Percentiles rank a stretch among this genome's conserved stretches.
Evolutionary conservation across 2,113 vertebrate species (phyloP).

Genomic region (Numenius arquata): DNA sequence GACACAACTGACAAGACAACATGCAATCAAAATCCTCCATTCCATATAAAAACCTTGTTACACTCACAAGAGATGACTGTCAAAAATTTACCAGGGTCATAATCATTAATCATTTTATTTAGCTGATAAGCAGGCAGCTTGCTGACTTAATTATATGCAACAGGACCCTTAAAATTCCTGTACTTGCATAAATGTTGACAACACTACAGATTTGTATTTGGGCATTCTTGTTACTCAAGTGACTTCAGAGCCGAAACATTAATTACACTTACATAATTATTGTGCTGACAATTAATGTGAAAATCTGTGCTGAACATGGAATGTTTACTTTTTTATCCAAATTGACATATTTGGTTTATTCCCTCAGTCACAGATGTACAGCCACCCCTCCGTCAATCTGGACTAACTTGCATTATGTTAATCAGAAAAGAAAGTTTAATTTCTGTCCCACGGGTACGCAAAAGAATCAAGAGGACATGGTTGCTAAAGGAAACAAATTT

Average conservation of each 20-base stretch:
- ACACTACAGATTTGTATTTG: conserved; percentile 18
- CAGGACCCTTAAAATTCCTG: conserved; percentile 34
- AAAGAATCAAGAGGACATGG: background rate
- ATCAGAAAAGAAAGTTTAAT: conserved; percentile 56
- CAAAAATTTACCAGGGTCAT: conserved; percentile 26
- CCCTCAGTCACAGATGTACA: conserved; percentile 44
- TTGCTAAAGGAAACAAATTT: conserved; percentile 17
- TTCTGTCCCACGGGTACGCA: background rate
- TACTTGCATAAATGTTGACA: conserved; percentile 45
- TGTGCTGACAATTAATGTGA: conserved; percentile 57
- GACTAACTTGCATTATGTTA: conserved; percentile 36
- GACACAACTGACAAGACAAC: background rate
- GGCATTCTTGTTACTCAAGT: conserved; percentile 33
- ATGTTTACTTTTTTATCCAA: conserved; percentile 51
- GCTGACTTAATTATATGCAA: conserved; percentile 57
- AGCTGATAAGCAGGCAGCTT: conserved; percentile 50
- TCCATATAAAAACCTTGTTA: background rate
- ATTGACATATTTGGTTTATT: conserved; percentile 60
- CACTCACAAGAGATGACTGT: background rate
- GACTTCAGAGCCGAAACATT: conserved; percentile 40
- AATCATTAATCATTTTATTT: conserved; percentile 55
- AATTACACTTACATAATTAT: conserved; percentile 66
- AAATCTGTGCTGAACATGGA: conserved; percentile 9
- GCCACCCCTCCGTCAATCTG: conserved; percentile 12
- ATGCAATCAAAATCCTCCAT: background rate